These are phyloP conservation scores for Tinea semifulvella DNA, from an alignment of 2,888 invertebrate genomes.

Conservation along the genomic window DNA sequence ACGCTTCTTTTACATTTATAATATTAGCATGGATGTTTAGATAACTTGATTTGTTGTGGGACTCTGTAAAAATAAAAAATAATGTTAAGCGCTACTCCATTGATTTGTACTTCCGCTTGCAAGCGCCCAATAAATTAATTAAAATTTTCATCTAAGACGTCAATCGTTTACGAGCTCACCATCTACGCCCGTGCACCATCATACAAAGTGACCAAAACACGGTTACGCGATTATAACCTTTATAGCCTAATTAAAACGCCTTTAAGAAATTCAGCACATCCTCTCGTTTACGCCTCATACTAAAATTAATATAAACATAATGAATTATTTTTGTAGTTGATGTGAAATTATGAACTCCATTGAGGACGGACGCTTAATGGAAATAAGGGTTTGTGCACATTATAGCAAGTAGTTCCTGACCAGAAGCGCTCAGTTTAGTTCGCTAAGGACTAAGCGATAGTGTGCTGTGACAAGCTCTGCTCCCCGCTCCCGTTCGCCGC, in stretches of 20 bases:
- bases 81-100: slow-evolving; percentile 32
- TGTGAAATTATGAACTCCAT: slow-evolving; percentile 50
- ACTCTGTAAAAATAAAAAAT: not conserved
- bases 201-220: slow-evolving; percentile 22
- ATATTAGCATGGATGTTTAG: no score
- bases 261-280: slow-evolving; percentile 48
- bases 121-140: slow-evolving; percentile 62
- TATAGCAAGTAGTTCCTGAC: no score
- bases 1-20: no score
- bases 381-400: no score
- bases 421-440: no score
- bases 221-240: slow-evolving; percentile 19
- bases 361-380: slow-evolving; percentile 61
- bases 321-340: slow-evolving; percentile 53
- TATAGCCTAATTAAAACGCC: slow-evolving; percentile 11
- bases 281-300: slow-evolving; percentile 40
- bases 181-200: slow-evolving; percentile 2
- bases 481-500: no score
- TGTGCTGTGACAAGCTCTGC: no score
- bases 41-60: no score
- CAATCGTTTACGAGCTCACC: slow-evolving; percentile 34
- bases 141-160: slow-evolving; percentile 52
- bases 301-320: slow-evolving; percentile 55
- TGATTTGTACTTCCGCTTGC: slow-evolving; percentile 39
- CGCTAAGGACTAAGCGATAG: no score